Evolutionary conservation across 2,113 vertebrate species (phyloP).

Genomic region (Aspidoscelis tigris): DNA sequence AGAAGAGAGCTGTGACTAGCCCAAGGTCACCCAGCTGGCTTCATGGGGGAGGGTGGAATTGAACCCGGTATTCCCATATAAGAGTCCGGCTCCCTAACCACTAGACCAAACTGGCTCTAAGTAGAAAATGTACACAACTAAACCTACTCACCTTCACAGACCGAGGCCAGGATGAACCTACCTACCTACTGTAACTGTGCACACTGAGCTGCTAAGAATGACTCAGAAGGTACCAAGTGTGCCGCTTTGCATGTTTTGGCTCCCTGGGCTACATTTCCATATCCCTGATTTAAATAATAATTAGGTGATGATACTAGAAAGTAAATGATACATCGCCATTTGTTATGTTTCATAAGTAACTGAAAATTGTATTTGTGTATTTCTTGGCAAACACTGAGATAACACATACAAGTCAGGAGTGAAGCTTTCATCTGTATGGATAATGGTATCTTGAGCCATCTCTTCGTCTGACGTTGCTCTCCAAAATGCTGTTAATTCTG

Average conservation of each 20-base stretch:
- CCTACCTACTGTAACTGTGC: background rate
- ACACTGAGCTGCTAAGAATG: background rate
- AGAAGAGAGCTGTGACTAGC: too few species aligned
- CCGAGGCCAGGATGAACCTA: too few species aligned
- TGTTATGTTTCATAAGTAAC: background rate
- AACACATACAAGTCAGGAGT: conserved; percentile 91
- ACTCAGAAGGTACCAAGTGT: background rate
- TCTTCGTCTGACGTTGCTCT: conserved; percentile 92
- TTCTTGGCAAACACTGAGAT: background rate
- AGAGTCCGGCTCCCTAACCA: too few species aligned
- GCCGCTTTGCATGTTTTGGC: too few species aligned
- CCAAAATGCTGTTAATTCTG: conserved; percentile 90
- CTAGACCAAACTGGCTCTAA: background rate
- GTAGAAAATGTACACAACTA: too few species aligned
- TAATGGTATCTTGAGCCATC: conserved; percentile 87
- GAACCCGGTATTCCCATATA: too few species aligned
- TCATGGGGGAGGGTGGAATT: too few species aligned
- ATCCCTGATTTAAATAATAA: background rate
- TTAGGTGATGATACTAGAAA: background rate
- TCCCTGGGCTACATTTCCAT: too few species aligned
- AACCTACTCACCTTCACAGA: too few species aligned
- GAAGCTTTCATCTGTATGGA: conserved; percentile 91
- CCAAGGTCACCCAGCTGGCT: too few species aligned
- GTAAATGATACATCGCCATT: background rate
- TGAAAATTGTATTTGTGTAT: background rate